Evolutionary conservation across 2,888 invertebrate species (phyloP).

Genomic region (Tetragonisca angustula): DNA sequence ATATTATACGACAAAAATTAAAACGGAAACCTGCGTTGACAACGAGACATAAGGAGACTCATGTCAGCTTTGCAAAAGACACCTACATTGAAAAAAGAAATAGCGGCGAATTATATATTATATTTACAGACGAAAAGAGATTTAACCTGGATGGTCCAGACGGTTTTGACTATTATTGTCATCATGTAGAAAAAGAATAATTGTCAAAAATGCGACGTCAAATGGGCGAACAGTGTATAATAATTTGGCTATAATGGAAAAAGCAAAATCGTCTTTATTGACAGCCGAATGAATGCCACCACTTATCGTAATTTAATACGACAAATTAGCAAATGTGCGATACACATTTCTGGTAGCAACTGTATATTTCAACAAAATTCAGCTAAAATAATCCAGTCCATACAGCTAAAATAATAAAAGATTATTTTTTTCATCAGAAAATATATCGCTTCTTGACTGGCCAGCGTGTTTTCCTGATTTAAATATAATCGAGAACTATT

Average conservation of each 20-base stretch:
- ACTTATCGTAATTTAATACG: slow-evolving; percentile 5
- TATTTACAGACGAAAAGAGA: no score
- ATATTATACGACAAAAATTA: slow-evolving; percentile 11
- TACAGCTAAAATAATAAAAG: not conserved
- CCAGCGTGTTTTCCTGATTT: not conserved
- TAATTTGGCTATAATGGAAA: slow-evolving; percentile 22
- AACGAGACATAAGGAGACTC: not conserved
- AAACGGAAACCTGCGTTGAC: slow-evolving; percentile 16
- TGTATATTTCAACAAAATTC: slow-evolving; percentile 12
- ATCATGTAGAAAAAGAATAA: slow-evolving; percentile 7
- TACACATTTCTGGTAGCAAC: not conserved
- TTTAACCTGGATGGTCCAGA: slow-evolving; percentile 17
- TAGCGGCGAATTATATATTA: slow-evolving; percentile 14
- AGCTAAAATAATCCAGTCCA: not conserved
- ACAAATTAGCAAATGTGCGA: slow-evolving; percentile 6
- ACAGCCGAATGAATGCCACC: not conserved
- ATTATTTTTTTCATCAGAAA: not conserved
- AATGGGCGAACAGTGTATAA: slow-evolving; percentile 10
- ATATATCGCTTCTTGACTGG: slow-evolving; percentile 1
- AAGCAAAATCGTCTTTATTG: not conserved
- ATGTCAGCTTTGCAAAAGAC: slow-evolving; percentile 21
- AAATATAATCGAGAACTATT: slow-evolving; percentile 17
- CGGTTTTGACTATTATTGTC: not conserved
- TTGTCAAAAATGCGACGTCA: not conserved
- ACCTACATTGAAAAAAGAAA: slow-evolving; percentile 17